Evolutionary conservation across 2,113 vertebrate genomes (phyloP).

Genomic region (Dissostichus mawsoni): DNA sequence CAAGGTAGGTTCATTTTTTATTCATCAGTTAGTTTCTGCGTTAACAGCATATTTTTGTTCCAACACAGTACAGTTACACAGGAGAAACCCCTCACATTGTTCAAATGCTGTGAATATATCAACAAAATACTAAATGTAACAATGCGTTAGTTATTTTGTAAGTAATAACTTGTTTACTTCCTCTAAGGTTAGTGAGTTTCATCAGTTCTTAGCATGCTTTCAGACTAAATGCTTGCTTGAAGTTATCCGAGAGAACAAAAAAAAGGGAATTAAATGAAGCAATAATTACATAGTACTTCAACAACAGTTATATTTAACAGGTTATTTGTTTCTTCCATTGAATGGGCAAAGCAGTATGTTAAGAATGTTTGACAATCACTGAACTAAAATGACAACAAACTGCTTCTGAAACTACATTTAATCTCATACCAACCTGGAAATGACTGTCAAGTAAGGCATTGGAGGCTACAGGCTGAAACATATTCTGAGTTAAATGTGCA

Average conservation of each 20-base stretch:
- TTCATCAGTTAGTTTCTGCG: not conserved
- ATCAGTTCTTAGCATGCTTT: not conserved
- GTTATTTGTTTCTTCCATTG: not conserved
- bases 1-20: not conserved
- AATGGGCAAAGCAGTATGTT: conserved; percentile 24
- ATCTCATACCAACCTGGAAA: conserved; percentile 24
- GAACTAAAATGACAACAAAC: not conserved
- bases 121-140: not conserved
- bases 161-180: not conserved
- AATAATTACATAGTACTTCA: not conserved
- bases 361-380: conserved; percentile 61
- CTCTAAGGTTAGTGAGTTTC: not conserved
- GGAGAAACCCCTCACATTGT: not conserved
- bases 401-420: not conserved
- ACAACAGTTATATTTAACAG: no score
- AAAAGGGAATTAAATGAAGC: not conserved
- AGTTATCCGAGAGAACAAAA: not conserved
- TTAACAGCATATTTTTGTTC: conserved; percentile 10
- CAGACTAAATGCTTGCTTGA: not conserved
- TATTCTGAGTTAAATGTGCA: not conserved
- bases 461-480: conserved; percentile 1
- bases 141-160: not conserved
- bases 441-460: conserved; percentile 13
- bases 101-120: conserved; percentile 17
- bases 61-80: not conserved